Evolutionary conservation across 1,140 invertebrate species (phyloP).

Genomic region (Callitettix versicolor): DNA sequence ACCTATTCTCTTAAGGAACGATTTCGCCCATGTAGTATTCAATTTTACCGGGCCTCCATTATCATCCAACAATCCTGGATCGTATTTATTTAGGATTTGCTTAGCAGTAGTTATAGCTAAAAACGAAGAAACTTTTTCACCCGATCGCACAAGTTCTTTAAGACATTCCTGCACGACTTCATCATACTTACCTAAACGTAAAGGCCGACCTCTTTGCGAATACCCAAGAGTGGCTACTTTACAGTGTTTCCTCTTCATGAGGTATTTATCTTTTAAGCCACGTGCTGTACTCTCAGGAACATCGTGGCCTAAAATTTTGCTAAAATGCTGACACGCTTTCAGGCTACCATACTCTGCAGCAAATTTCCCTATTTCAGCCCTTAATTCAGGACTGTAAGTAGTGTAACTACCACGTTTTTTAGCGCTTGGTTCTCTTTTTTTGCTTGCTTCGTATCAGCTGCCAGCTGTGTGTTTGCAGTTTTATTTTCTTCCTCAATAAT

Average conservation of each 20-base stretch:
- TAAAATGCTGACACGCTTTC: slow-evolving; percentile 31
- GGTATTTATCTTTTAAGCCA: slow-evolving; percentile 32
- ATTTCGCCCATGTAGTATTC: slow-evolving; percentile 34
- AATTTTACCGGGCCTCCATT: slow-evolving; percentile 33
- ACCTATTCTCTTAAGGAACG: slow-evolving; percentile 29
- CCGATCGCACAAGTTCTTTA: slow-evolving; percentile 29
- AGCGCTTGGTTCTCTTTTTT: slow-evolving; percentile 19
- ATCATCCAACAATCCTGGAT: slow-evolving; percentile 31
- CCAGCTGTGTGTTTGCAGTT: not conserved
- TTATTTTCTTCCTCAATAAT: not conserved
- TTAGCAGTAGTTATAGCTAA: slow-evolving; percentile 33
- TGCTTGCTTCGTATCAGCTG: slow-evolving; percentile 9
- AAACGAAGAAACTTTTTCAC: slow-evolving; percentile 33
- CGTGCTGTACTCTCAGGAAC: slow-evolving; percentile 34
- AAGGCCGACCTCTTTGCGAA: slow-evolving; percentile 31
- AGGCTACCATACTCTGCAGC: slow-evolving; percentile 33
- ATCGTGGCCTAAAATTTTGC: slow-evolving; percentile 28
- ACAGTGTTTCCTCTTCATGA: slow-evolving; percentile 26
- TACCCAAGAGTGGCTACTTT: slow-evolving; percentile 31
- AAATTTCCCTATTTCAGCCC: slow-evolving; percentile 33
- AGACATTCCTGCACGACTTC: slow-evolving; percentile 34
- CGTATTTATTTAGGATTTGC: slow-evolving; percentile 32
- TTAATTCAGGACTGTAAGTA: slow-evolving; percentile 32
- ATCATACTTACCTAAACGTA: slow-evolving; percentile 34
- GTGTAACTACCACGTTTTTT: slow-evolving; percentile 30